A percentile compares a stretch with the other conserved stretches of the same genome.
These are phyloP conservation scores for Poecilia velifera DNA, from an alignment of 2,797 vertebrate genomes.

Conservation along the genomic window DNA sequence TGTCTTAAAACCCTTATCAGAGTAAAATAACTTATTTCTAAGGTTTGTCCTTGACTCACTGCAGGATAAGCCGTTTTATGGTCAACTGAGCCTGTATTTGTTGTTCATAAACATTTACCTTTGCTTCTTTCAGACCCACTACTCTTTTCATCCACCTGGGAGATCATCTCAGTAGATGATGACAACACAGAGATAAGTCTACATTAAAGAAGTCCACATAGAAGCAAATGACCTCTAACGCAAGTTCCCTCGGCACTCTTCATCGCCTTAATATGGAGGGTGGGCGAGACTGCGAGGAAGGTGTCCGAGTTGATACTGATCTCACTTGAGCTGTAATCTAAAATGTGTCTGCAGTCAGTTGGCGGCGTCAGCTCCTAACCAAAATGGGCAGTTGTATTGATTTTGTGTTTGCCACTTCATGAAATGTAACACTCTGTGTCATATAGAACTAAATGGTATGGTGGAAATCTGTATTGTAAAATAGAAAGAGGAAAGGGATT, in stretches of 20 bases:
- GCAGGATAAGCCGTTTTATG: background rate
- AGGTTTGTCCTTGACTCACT: background rate
- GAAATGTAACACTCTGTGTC: background rate
- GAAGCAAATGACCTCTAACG: background rate
- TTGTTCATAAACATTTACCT: background rate
- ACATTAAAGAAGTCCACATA: background rate
- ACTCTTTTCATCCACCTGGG: background rate
- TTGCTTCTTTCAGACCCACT: background rate
- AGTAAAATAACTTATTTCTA: background rate
- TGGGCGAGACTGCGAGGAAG: background rate
- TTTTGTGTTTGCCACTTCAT: background rate
- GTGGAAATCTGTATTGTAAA: background rate
- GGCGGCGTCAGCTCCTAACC: background rate
- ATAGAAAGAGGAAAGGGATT: background rate
- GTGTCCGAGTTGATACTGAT: background rate
- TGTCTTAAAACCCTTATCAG: background rate
- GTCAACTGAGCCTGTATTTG: background rate
- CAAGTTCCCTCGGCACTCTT: background rate
- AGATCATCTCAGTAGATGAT: background rate
- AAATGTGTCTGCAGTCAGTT: background rate
- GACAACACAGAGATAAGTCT: background rate
- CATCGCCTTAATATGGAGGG: background rate
- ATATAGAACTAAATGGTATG: background rate
- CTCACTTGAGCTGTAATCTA: background rate
- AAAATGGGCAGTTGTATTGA: background rate